A percentile compares a stretch with the other conserved stretches of the same genome.
These are phyloP conservation scores for Hippocampus zosterae DNA, from an alignment of 2,113 vertebrate genomes.

Conservation along the genomic window DNA sequence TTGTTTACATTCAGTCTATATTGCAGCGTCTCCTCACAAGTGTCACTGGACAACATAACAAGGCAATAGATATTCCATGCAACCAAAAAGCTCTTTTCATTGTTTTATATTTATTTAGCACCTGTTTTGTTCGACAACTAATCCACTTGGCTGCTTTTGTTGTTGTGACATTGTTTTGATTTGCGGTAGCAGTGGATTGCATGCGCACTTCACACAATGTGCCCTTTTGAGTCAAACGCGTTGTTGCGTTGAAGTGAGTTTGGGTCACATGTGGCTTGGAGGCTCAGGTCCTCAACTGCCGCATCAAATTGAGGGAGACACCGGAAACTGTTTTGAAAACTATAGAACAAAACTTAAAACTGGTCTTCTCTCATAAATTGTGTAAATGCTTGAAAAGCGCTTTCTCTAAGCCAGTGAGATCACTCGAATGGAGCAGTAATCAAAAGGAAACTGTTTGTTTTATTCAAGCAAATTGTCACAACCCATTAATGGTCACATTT, in stretches of 20 bases:
- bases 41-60: conserved; percentile 35
- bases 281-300: conserved; percentile 17
- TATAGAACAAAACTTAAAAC: conserved; percentile 9
- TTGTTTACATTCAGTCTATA: background rate
- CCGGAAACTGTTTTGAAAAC: conserved; percentile 12
- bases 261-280: background rate
- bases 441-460: background rate
- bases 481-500: background rate
- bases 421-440: background rate
- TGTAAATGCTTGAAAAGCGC: background rate
- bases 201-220: conserved; percentile 6
- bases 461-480: background rate
- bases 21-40: conserved; percentile 8
- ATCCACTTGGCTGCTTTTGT: conserved; percentile 30
- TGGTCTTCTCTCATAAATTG: background rate
- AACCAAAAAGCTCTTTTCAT: conserved; percentile 33
- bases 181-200: background rate
- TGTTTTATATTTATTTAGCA: conserved; percentile 35
- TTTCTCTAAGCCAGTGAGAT: background rate
- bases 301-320: conserved; percentile 19
- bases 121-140: conserved; percentile 42
- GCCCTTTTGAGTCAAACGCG: conserved; percentile 7
- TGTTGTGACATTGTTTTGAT: conserved; percentile 19
- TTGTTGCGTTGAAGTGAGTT: conserved; percentile 1
- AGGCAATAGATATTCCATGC: conserved; percentile 27